A percentile compares a stretch with the other conserved stretches of the same genome.
Conservation (phyloP, 2,113 vertebrate species). For the Narcine bancroftii region DNA sequence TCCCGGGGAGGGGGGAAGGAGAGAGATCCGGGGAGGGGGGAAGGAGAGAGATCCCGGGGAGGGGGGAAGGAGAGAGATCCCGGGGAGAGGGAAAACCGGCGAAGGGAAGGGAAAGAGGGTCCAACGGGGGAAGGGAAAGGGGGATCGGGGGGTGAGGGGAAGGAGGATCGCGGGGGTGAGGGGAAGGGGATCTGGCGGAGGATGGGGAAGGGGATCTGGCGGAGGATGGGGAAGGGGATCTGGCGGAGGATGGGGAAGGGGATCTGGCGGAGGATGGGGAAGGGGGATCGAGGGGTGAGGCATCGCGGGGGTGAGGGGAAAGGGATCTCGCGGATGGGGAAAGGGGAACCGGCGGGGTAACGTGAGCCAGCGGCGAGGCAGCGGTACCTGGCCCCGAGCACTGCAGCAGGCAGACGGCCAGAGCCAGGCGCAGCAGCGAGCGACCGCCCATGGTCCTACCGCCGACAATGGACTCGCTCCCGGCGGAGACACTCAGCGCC, state of each 20-base stretch:
- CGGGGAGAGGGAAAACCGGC: background rate
- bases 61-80: background rate
- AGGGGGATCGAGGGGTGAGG: too few species aligned
- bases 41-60: background rate
- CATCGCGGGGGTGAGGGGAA: too few species aligned
- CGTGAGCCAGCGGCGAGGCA: constrained; percentile 37
- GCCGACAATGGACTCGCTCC: background rate
- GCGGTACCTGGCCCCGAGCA: constrained; percentile 44
- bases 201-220: too few species aligned
- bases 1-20: background rate
- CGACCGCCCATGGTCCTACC: constrained; percentile 33
- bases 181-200: too few species aligned
- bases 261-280: too few species aligned
- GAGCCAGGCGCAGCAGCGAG: constrained; percentile 42
- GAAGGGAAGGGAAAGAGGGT: background rate
- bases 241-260: too few species aligned
- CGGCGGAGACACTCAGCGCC: background rate
- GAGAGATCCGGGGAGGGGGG: background rate
- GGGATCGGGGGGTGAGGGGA: background rate
- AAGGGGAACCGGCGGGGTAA: background rate
- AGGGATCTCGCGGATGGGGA: background rate
- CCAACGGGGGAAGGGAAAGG: background rate
- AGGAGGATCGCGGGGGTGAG: background rate
- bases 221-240: too few species aligned
- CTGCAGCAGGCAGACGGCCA: constrained; percentile 46